These are phyloP conservation scores for Arbacia lixula DNA, from an alignment of 53 echinoderm and acorn worm species.

Conservation along the genomic window DNA sequence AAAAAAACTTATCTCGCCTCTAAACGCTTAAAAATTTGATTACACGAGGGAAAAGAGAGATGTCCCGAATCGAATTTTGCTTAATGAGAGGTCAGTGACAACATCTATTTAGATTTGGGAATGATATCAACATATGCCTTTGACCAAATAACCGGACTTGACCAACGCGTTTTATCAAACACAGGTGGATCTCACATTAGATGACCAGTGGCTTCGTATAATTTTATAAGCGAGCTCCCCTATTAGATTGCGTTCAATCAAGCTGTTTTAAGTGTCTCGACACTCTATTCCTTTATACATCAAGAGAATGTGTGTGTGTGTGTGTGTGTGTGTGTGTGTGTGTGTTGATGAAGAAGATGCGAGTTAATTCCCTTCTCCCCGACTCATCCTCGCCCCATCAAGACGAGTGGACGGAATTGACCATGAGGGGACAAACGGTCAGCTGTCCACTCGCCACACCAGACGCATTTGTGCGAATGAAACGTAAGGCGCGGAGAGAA, in stretches of 20 bases:
- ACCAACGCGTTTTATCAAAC: neutral
- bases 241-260: too few relatives aligned
- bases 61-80: neutral
- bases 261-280: too few relatives aligned
- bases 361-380: slow-evolving; percentile 16
- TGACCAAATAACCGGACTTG: slow-evolving; percentile 4
- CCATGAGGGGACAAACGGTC: slow-evolving; percentile 44
- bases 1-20: too few relatives aligned
- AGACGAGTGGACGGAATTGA: slow-evolving; percentile 39
- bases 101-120: neutral
- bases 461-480: slow-evolving; percentile 29
- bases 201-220: neutral
- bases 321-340: too few relatives aligned
- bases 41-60: neutral
- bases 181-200: slow-evolving; percentile 31
- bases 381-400: slow-evolving; percentile 34
- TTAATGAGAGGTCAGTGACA: slow-evolving; percentile 28
- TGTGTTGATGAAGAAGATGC: neutral
- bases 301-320: too few relatives aligned
- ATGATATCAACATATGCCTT: slow-evolving; percentile 10
- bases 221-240: neutral
- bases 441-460: slow-evolving; percentile 10
- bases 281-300: too few relatives aligned
- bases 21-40: neutral
- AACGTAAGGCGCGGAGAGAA: slow-evolving; percentile 11